Conservation (phyloP, 2,888 invertebrate genomes). For the Muscina levida region DNA sequence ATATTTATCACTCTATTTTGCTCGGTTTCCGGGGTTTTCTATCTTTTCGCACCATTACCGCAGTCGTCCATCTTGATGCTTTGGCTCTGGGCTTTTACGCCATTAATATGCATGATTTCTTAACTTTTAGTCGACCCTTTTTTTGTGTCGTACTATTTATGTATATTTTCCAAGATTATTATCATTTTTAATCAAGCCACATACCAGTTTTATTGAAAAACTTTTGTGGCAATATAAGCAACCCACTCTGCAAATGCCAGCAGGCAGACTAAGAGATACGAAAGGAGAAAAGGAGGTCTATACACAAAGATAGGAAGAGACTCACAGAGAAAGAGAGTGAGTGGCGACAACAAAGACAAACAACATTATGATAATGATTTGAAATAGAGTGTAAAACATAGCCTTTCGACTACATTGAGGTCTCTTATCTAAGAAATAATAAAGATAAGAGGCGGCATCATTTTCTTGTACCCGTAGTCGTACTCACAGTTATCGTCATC, state of each 20-base stretch:
- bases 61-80: slow-evolving; percentile 6
- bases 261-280: not conserved
- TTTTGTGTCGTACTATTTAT: slow-evolving; percentile 37
- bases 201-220: slow-evolving; percentile 62
- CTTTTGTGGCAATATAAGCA: slow-evolving; percentile 39
- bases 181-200: slow-evolving; percentile 47
- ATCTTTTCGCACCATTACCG: not conserved
- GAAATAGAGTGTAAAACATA: slow-evolving; percentile 64
- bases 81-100: slow-evolving; percentile 31
- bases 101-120: slow-evolving; percentile 60
- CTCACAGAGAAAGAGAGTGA: not conserved
- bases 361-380: slow-evolving; percentile 65
- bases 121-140: slow-evolving; percentile 15
- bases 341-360: slow-evolving; percentile 29
- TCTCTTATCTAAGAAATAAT: slow-evolving; percentile 56
- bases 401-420: slow-evolving; percentile 45
- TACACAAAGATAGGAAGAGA: not conserved
- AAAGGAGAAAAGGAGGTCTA: too few species aligned
- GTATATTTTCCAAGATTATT: slow-evolving; percentile 31
- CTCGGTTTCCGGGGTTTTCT: not conserved
- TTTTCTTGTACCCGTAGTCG: slow-evolving; percentile 6
- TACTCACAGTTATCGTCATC: not conserved
- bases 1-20: slow-evolving; percentile 29
- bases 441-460: slow-evolving; percentile 49
- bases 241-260: not conserved